Evolutionary conservation across 2,113 vertebrate species (phyloP).

Genomic region (Capra hircus): DNA sequence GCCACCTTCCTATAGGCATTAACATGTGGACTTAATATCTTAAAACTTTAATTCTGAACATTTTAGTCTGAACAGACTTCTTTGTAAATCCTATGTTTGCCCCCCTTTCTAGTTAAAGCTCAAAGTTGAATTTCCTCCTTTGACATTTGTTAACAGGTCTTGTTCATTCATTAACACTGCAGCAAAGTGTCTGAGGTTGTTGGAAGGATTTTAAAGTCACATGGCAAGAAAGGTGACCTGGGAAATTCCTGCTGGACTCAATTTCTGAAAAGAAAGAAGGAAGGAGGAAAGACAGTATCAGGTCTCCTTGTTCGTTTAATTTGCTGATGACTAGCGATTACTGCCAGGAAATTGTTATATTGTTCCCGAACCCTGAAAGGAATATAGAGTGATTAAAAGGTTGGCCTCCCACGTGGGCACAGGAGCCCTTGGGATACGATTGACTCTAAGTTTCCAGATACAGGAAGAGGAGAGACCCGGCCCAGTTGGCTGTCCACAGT

Average conservation of each 20-base stretch:
- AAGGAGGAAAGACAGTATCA: conserved; percentile 28
- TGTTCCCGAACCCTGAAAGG: conserved; percentile 32
- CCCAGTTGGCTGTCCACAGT: not conserved
- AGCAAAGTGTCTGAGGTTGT: not conserved
- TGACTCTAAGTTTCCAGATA: not conserved
- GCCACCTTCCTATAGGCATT: not conserved
- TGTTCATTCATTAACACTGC: conserved; percentile 13
- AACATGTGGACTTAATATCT: not conserved
- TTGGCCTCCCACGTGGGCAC: not conserved
- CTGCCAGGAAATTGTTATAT: conserved; percentile 50
- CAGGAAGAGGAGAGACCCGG: not conserved
- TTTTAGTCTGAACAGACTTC: not conserved
- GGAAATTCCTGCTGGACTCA: conserved; percentile 39
- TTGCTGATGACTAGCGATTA: not conserved
- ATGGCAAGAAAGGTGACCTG: conserved; percentile 44
- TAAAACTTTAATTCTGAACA: not conserved
- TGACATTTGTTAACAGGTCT: not conserved
- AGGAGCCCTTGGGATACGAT: not conserved
- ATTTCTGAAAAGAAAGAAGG: conserved; percentile 39
- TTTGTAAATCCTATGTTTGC: not conserved
- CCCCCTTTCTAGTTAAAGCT: not conserved
- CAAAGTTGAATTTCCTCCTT: not conserved
- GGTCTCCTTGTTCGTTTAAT: conserved; percentile 15
- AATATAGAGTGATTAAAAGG: not conserved
- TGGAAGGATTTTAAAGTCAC: conserved; percentile 6